Conservation (phyloP, 2,888 invertebrate genomes). For the Lucinisca nassula region DNA sequence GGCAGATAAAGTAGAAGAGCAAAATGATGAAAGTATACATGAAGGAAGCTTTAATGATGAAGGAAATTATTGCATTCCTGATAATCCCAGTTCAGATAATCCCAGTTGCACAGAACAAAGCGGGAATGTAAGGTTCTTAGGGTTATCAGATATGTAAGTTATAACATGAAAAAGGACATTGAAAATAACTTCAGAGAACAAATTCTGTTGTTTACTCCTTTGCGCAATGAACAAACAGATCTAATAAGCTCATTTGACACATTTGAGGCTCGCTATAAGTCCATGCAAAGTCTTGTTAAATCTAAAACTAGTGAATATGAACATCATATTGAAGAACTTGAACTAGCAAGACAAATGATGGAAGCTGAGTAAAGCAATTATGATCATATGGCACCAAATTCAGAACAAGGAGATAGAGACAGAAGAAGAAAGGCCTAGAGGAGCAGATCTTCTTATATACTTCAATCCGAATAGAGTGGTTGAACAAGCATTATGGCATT, state of each 20-base stretch:
- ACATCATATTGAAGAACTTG: constrained; percentile 21
- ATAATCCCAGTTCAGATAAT: neutral
- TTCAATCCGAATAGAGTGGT: neutral
- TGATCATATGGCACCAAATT: constrained; percentile 41
- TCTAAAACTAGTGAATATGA: constrained; percentile 35
- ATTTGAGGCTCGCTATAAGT: constrained; percentile 3
- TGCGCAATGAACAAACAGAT: constrained; percentile 13
- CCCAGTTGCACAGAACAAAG: neutral
- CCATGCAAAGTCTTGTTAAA: neutral
- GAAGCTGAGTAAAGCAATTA: constrained; percentile 14
- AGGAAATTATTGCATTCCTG: neutral
- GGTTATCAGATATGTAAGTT: constrained; percentile 39
- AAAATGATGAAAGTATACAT: neutral
- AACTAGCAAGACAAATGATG: too few species aligned
- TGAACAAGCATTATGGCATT: neutral
- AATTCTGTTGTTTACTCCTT: constrained; percentile 30
- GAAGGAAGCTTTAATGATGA: constrained; percentile 22
- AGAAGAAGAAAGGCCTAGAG: constrained; percentile 28
- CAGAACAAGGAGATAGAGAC: constrained; percentile 34
- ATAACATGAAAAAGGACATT: constrained; percentile 3
- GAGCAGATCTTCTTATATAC: neutral
- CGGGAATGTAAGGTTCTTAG: neutral
- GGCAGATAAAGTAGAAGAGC: neutral
- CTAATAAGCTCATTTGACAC: neutral
- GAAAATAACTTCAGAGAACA: constrained; percentile 38